Evolutionary conservation across 2,888 invertebrate genomes (phyloP).

Genomic region (Watsonalla binaria): DNA sequence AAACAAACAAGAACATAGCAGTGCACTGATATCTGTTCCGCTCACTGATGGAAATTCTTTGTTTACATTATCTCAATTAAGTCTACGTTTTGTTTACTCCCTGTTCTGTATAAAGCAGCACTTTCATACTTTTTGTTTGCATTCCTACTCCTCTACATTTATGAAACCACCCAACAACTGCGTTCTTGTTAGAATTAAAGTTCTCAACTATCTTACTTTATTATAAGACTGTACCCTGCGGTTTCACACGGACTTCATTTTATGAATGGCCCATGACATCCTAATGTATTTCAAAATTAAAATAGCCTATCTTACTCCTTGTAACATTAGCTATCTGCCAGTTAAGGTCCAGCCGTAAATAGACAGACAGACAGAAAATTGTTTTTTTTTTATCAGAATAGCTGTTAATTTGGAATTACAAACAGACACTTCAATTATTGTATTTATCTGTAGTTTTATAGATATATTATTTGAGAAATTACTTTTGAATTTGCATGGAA

Average conservation of each 20-base stretch:
- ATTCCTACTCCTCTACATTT: constrained; percentile 17
- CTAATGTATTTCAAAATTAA: too few relatives aligned
- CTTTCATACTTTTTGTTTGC: constrained; percentile 60
- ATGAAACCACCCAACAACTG: not conserved
- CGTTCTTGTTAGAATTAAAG: not conserved
- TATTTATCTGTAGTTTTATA: too few relatives aligned
- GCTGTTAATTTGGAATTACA: too few relatives aligned
- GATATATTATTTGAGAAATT: not conserved
- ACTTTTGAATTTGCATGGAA: not conserved
- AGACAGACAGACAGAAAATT: too few relatives aligned
- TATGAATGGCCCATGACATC: too few relatives aligned
- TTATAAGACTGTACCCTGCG: too few relatives aligned
- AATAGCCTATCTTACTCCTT: too few relatives aligned
- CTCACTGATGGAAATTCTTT: constrained; percentile 58
- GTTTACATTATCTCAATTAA: constrained; percentile 75
- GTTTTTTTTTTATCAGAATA: too few relatives aligned
- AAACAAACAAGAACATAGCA: constrained; percentile 27
- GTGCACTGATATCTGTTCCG: constrained; percentile 42
- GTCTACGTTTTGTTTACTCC: constrained; percentile 66
- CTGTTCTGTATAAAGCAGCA: constrained; percentile 49
- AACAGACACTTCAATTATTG: not conserved
- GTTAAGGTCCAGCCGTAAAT: too few relatives aligned
- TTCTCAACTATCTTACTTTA: too few relatives aligned
- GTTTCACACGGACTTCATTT: too few relatives aligned
- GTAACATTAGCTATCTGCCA: too few relatives aligned